These are phyloP conservation scores for Emmelina monodactyla DNA, from an alignment of 2,888 invertebrate species.

Conservation along the genomic window DNA sequence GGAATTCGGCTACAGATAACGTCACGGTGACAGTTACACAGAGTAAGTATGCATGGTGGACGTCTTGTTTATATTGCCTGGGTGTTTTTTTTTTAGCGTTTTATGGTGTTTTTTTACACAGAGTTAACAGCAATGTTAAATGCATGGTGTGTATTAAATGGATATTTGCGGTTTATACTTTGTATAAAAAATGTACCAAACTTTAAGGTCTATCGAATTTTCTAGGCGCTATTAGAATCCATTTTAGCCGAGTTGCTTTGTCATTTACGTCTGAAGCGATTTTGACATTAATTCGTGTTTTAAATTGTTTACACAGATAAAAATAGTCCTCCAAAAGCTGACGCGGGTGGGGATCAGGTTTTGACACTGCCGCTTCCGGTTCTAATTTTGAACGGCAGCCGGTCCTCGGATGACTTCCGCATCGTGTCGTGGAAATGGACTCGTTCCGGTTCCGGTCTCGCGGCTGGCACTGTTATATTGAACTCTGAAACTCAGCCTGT, in stretches of 20 bases:
- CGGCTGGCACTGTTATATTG: constrained; percentile 83
- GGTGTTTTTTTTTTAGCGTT: background rate
- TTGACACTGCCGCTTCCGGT: constrained; percentile 78
- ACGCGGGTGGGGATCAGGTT: constrained; percentile 86
- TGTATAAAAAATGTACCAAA: too few species aligned
- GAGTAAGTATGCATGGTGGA: constrained; percentile 68
- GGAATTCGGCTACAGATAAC: constrained; percentile 77
- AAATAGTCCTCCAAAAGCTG: constrained; percentile 88
- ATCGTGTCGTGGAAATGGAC: constrained; percentile 87
- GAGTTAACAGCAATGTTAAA: too few species aligned
- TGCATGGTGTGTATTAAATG: too few species aligned
- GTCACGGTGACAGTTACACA: constrained; percentile 83
- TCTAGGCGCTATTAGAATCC: too few species aligned
- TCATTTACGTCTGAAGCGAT: too few species aligned
- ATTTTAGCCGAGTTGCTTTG: too few species aligned
- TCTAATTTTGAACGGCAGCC: constrained; percentile 82
- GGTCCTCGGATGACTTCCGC: constrained; percentile 86
- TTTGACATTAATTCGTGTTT: too few species aligned
- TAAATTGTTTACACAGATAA: constrained; percentile 78
- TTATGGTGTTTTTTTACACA: too few species aligned
- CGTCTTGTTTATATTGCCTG: background rate
- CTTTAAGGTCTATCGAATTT: too few species aligned
- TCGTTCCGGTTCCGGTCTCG: constrained; percentile 77
- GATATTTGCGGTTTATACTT: too few species aligned
- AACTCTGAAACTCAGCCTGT: constrained; percentile 79